Conservation (phyloP, 1,140 invertebrate species). For the Pseudomyrmex gracilis region DNA sequence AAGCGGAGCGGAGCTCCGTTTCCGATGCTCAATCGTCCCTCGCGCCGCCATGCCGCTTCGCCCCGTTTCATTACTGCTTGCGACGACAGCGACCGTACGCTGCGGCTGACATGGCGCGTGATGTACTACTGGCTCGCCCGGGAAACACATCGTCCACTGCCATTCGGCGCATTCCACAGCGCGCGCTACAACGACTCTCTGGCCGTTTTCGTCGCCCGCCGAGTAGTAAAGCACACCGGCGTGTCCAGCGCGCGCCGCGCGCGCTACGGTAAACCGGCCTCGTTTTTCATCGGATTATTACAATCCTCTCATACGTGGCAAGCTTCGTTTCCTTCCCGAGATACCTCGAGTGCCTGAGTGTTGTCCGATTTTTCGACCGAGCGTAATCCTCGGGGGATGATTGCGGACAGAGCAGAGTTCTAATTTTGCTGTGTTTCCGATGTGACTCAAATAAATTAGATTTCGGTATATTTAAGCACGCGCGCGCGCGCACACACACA, state of each 20-base stretch:
- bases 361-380: not conserved
- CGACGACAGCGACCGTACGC: conserved; percentile 25
- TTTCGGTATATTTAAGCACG: no score
- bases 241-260: conserved; percentile 8
- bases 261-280: not conserved
- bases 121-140: conserved; percentile 49
- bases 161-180: conserved; percentile 19
- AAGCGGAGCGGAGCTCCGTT: conserved; percentile 21
- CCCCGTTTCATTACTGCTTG: conserved; percentile 23
- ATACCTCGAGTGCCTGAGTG: no score
- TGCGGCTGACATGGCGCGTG: conserved; percentile 51
- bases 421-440: not conserved
- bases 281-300: conserved; percentile 38
- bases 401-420: not conserved
- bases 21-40: conserved; percentile 21
- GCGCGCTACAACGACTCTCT: conserved; percentile 34
- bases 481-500: no score
- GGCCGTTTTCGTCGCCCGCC: not conserved
- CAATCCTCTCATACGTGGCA: not conserved
- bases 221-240: conserved; percentile 46
- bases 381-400: conserved; percentile 1
- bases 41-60: conserved; percentile 5
- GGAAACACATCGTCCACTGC: conserved; percentile 19
- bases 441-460: not conserved
- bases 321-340: no score